phyloP scores from a whole-genome alignment of 2,797 vertebrate species.

The Crenichthys baileyi region DNA sequence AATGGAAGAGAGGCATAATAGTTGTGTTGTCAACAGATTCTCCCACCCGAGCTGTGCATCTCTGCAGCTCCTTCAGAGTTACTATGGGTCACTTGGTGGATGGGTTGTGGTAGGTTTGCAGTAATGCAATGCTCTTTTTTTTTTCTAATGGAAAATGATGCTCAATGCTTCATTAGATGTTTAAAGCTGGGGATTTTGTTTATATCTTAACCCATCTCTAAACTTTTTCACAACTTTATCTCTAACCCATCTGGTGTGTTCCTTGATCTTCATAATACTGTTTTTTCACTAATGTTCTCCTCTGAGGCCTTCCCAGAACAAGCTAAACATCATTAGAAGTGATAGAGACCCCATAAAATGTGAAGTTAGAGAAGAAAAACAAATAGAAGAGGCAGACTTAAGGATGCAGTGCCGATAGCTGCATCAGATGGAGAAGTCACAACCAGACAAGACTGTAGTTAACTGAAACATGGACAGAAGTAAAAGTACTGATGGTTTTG shows the following conservation, averaged over 20 bases:
- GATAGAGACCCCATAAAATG: not conserved
- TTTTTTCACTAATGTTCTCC: not conserved
- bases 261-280: not conserved
- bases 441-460: not conserved
- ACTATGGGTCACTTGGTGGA: not conserved
- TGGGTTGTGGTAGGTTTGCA: no score
- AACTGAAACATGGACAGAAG: not conserved
- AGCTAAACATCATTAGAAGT: not conserved
- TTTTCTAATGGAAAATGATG: not conserved
- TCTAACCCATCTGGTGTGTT: not conserved
- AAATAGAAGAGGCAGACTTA: no score
- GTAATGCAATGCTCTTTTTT: not conserved
- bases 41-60: not conserved
- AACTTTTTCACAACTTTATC: not conserved
- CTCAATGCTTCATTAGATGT: not conserved
- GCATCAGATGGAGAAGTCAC: not conserved
- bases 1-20: not conserved
- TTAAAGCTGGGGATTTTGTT: not conserved
- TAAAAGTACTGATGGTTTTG: not conserved
- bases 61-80: not conserved
- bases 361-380: not conserved
- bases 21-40: not conserved
- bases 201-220: not conserved
- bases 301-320: not conserved
- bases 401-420: not conserved